Evolutionary conservation across 1,140 invertebrate species (phyloP).

Genomic region (Aphidius gifuensis): DNA sequence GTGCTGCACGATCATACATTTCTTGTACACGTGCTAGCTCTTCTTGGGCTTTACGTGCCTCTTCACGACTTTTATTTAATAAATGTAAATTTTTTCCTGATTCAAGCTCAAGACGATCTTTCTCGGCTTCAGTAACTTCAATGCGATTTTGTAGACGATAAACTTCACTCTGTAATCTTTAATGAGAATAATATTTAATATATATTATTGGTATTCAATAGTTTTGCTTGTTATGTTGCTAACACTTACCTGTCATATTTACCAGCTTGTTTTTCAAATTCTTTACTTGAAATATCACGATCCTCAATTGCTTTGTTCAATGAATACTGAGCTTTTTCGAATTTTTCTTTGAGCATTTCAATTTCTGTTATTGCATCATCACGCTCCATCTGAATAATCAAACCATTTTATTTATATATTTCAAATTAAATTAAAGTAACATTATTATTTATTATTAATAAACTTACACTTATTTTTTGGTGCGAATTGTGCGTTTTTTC

Average conservation of each 20-base stretch:
- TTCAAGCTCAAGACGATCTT: constrained; percentile 80
- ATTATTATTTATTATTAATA: constrained; percentile 3
- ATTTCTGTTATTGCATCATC: constrained; percentile 82
- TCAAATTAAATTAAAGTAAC: neutral
- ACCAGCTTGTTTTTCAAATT: constrained; percentile 88
- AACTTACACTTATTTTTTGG: constrained; percentile 73
- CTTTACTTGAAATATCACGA: constrained; percentile 81
- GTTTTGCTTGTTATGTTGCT: neutral
- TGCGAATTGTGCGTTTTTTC: constrained; percentile 81
- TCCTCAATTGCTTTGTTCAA: constrained; percentile 82
- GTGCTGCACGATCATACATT: constrained; percentile 78
- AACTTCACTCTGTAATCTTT: constrained; percentile 79
- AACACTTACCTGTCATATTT: constrained; percentile 81
- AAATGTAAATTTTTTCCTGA: constrained; percentile 79
- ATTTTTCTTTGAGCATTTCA: constrained; percentile 83
- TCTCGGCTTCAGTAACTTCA: constrained; percentile 81
- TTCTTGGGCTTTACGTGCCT: constrained; percentile 81
- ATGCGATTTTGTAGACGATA: constrained; percentile 84
- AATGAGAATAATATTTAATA: constrained; percentile 37
- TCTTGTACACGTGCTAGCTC: constrained; percentile 80
- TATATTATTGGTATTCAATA: no score
- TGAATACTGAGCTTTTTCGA: constrained; percentile 79
- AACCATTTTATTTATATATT: constrained; percentile 5
- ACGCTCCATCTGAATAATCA: constrained; percentile 67
- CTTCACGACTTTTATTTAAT: constrained; percentile 77